These are phyloP conservation scores for Chaetophractus vellerosus DNA, from an alignment of 2,797 vertebrate genomes.

Conservation along the genomic window DNA sequence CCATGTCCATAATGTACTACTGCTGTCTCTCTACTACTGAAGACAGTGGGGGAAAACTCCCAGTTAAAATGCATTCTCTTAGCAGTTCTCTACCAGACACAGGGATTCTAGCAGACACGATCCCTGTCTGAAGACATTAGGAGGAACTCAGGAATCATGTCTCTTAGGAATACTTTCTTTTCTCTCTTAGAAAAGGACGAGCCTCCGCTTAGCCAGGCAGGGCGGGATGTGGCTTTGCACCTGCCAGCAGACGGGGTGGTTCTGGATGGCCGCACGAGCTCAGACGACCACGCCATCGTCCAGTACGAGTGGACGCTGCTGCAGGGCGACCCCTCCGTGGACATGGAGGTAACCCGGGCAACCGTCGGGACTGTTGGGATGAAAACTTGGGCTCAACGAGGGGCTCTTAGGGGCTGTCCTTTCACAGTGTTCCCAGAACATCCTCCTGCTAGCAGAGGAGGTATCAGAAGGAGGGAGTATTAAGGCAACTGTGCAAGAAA, in stretches of 20 bases:
- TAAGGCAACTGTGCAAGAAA: not conserved
- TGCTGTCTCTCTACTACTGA: too few relatives aligned
- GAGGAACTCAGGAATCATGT: not conserved
- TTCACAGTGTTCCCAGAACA: not conserved
- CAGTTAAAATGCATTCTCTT: conserved; percentile 23
- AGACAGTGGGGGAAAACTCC: not conserved
- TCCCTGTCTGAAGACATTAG: not conserved
- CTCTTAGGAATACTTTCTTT: conserved; percentile 60
- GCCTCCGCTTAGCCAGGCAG: conserved; percentile 95
- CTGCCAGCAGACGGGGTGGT: conserved; percentile 96
- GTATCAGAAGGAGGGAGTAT: not conserved
- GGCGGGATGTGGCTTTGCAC: conserved; percentile 95
- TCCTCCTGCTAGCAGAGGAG: not conserved
- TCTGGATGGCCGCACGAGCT: conserved; percentile 96
- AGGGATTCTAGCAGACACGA: conserved; percentile 3
- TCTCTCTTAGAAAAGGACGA: conserved; percentile 91
- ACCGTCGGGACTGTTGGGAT: not conserved
- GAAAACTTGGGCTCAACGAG: not conserved
- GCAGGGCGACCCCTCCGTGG: conserved; percentile 93
- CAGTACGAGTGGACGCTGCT: conserved; percentile 95
- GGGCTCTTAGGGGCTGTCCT: not conserved
- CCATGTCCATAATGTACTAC: too few relatives aligned
- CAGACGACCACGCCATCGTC: conserved; percentile 94
- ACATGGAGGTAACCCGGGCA: conserved; percentile 93
- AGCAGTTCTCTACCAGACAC: not conserved